Evolutionary conservation across 1,140 invertebrate species (phyloP), one percentile per base, ranked within the genome.

Genomic region (Nasonia giraulti): DNA sequence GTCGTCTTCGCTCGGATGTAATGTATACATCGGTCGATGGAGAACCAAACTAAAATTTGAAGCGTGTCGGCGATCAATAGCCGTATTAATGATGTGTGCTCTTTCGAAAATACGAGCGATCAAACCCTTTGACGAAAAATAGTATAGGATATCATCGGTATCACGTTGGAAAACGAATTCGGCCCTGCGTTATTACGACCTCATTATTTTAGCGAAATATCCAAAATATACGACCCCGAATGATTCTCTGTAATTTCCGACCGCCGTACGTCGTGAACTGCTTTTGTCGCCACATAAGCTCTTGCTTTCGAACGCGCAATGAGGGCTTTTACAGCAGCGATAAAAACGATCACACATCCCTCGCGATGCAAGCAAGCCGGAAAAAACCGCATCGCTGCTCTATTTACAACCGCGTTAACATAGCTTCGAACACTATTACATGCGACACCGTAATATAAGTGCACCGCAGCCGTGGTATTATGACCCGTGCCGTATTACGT

Each of bases 281-380:
- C 14, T 50, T 50, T 14, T 50, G 47, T 50, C 11, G 47, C 47
- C 47, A 37, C 17, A 74, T 31, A 82, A 74, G 71, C 80, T 82
- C 66, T 55, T 82, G 31, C 17, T 82, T 74, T 62, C 50, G 50
- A 62, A 75, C 20, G 27, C 7, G 33, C 27, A 10, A 71, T 27
- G 33, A 47, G 69, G 11, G 68, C 80, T 71, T 71, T 71, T 71
- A 31, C 68, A 71, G 2, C 23, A 44, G 40, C 75, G 31, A 83
- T 83, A 78, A 83, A 77, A 83, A 78, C 62, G 74, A 77, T 83
- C 73, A 44, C 66, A 76, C 66, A 76, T 73, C 66, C 75, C 44
- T 66, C 27, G 27, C 50, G 47, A 37, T 8, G 31, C 76, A 31
- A 23, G 75, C 17, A 40, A 3, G 27, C 7, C n/a, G 7, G 4